Percentiles rank a stretch among this genome's conserved stretches.
These are phyloP conservation scores for Hippolais icterina DNA, from an alignment of 2,113 vertebrate genomes.

Conservation along the genomic window DNA sequence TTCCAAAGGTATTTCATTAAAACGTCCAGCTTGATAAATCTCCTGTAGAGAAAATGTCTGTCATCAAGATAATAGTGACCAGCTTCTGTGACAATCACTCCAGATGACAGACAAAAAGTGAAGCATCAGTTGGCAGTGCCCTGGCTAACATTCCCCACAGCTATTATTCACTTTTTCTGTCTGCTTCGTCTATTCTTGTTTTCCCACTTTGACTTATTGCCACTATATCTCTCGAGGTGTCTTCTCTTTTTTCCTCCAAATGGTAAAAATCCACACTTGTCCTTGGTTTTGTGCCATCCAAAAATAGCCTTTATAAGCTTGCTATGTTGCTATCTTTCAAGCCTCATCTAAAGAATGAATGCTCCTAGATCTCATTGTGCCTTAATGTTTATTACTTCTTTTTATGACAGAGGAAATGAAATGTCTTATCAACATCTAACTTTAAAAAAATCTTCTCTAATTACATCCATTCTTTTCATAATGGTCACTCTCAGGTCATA, in stretches of 20 bases:
- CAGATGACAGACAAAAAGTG: not conserved
- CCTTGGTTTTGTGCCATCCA: not conserved
- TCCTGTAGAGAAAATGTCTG: not conserved
- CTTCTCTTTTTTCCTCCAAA: not conserved
- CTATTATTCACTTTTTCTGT: not conserved
- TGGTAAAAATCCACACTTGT: not conserved
- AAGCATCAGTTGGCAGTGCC: not conserved
- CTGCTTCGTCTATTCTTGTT: not conserved
- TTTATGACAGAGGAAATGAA: not conserved
- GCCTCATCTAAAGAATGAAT: not conserved
- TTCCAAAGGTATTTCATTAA: conserved; percentile 16
- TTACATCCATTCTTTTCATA: not conserved
- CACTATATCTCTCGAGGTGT: not conserved
- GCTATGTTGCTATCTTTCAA: not conserved
- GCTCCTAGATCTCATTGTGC: not conserved
- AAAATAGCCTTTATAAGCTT: not conserved
- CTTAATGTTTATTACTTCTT: not conserved
- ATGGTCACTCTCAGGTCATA: not conserved
- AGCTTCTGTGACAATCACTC: not conserved
- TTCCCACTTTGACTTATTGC: not conserved
- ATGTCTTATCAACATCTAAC: not conserved
- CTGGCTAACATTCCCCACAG: not conserved
- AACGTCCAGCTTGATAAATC: not conserved
- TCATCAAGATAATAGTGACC: not conserved
- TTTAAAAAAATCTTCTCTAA: not conserved